Evolutionary conservation across 2,113 vertebrate species (phyloP).

Genomic region (Terrapene triunguis): DNA sequence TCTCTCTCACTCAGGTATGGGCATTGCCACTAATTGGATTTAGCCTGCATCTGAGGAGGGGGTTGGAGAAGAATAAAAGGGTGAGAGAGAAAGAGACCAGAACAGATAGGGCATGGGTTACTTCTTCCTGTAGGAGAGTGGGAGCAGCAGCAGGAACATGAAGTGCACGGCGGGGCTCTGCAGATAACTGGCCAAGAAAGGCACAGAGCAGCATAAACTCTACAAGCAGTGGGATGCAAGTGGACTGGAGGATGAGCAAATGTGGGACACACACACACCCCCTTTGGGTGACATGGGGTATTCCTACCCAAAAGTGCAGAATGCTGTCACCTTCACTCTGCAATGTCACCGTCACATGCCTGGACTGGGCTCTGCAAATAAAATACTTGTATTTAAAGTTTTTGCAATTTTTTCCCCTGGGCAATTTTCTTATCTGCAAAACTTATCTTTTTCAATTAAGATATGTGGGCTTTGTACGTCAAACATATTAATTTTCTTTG

Average conservation of each 20-base stretch:
- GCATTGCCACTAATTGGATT: background rate
- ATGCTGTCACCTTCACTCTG: background rate
- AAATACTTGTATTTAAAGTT: too few species aligned
- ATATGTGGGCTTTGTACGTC: background rate
- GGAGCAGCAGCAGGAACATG: background rate
- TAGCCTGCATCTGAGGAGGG: background rate
- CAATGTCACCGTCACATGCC: too few species aligned
- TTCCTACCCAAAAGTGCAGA: background rate
- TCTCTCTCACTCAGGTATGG: background rate
- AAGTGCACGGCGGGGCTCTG: background rate
- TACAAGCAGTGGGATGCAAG: background rate
- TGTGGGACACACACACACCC: background rate
- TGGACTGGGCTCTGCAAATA: background rate
- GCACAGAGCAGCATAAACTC: too few species aligned
- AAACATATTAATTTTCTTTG: background rate
- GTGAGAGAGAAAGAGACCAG: background rate
- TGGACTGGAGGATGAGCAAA: background rate
- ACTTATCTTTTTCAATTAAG: background rate
- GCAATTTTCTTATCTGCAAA: background rate
- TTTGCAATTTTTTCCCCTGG: background rate
- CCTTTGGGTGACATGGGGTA: fast-evolving
- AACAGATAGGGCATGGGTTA: too few species aligned
- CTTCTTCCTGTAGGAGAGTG: background rate
- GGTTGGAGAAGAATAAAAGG: background rate
- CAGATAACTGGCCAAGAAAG: too few species aligned